A percentile compares a stretch with the other conserved stretches of the same genome.
These are phyloP conservation scores for Lacerta bilineata DNA, from an alignment of 2,797 vertebrate genomes.

Conservation along the genomic window DNA sequence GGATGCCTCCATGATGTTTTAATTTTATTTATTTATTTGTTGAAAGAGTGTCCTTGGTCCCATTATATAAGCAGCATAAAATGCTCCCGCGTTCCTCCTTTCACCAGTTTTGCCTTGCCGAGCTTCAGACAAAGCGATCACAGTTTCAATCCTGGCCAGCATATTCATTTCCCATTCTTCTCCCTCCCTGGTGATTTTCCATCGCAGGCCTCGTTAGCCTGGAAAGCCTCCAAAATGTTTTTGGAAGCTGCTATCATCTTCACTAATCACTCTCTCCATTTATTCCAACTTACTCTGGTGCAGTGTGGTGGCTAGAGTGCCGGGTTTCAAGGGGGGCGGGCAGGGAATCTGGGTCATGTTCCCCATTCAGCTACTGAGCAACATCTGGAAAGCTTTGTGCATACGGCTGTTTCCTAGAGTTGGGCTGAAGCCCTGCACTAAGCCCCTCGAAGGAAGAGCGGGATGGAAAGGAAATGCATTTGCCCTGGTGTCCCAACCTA, in stretches of 20 bases:
- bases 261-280: slow-evolving; percentile 22
- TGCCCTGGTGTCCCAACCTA: background rate
- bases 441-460: too few relatives aligned
- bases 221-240: slow-evolving; percentile 40
- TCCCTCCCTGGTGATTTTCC: slow-evolving; percentile 14
- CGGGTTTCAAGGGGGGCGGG: background rate
- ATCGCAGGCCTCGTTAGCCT: slow-evolving; percentile 23
- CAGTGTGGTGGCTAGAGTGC: background rate
- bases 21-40: too few relatives aligned
- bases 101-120: background rate
- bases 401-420: background rate
- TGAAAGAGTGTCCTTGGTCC: background rate
- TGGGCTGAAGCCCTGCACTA: background rate
- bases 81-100: background rate
- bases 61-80: background rate
- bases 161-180: slow-evolving; percentile 6
- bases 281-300: slow-evolving; percentile 17
- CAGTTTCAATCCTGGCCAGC: slow-evolving; percentile 4
- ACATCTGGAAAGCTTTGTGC: slow-evolving; percentile 15
- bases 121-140: slow-evolving; percentile 13
- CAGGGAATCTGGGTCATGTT: background rate
- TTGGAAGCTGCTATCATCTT: slow-evolving; percentile 11
- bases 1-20: too few relatives aligned
- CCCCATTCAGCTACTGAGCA: background rate
- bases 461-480: background rate